Evolutionary conservation across 1,140 invertebrate species (phyloP).

Genomic region (Ctenoplectra terminalis): DNA sequence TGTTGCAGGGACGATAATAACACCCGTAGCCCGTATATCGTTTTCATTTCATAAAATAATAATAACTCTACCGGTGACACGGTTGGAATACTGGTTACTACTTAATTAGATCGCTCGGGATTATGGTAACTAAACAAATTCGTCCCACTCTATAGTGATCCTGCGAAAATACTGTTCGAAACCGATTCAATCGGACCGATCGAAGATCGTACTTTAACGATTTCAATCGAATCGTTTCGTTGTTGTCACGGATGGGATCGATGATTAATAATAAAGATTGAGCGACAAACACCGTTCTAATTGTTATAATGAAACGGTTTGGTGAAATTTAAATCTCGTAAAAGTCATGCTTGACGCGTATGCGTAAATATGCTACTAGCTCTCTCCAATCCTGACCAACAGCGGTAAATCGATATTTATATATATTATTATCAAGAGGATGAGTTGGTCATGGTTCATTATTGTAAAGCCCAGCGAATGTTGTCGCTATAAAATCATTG

Average conservation of each 20-base stretch:
- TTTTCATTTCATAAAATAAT: constrained; percentile 31
- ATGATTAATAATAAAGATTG: constrained; percentile 28
- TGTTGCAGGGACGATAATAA: constrained; percentile 9
- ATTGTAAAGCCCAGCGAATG: constrained; percentile 43
- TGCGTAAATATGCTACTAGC: neutral
- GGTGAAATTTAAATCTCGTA: constrained; percentile 25
- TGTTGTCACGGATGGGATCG: neutral
- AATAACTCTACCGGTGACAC: neutral
- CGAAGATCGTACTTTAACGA: neutral
- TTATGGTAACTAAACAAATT: constrained; percentile 27
- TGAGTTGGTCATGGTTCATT: constrained; percentile 49
- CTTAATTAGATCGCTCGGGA: constrained; percentile 7
- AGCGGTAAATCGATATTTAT: constrained; percentile 44
- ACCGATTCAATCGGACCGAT: neutral
- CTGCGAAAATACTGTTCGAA: neutral
- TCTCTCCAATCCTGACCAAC: neutral
- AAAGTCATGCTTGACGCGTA: neutral
- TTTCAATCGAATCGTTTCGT: constrained; percentile 11
- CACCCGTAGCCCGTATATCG: neutral
- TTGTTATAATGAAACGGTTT: constrained; percentile 38
- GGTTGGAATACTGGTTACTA: neutral
- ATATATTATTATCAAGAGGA: constrained; percentile 60
- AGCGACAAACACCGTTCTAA: constrained; percentile 24
- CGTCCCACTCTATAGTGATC: neutral
- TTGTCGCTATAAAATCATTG: constrained; percentile 53